Evolutionary conservation across 1,140 invertebrate genomes (phyloP).

Genomic region (Drosophila subobscura): DNA sequence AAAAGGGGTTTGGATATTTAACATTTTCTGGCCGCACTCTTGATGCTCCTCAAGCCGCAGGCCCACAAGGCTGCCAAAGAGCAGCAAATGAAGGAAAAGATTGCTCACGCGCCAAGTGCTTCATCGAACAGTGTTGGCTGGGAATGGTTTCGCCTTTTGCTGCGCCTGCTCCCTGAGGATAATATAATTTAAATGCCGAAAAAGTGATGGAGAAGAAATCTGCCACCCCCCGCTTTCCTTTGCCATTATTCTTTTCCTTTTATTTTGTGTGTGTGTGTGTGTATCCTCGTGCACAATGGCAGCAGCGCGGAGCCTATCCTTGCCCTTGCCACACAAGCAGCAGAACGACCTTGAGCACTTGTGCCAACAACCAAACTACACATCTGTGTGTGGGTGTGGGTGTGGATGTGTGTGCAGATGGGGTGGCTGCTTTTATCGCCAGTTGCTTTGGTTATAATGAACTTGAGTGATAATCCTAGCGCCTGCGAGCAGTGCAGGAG

Average conservation of each 20-base stretch:
- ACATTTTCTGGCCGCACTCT: not conserved
- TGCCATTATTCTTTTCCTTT: not conserved
- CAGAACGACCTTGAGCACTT: constrained; percentile 69
- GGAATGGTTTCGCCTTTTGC: constrained; percentile 1
- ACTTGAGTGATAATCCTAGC: constrained; percentile 76
- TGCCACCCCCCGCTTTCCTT: constrained; percentile 7
- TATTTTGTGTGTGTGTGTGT: constrained; percentile 25
- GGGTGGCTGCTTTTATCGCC: constrained; percentile 47
- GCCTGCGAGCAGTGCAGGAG: constrained; percentile 45
- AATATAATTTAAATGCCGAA: constrained; percentile 60
- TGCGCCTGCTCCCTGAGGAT: constrained; percentile 65
- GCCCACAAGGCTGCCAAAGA: constrained; percentile 53
- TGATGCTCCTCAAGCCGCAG: constrained; percentile 16
- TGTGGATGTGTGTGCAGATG: constrained; percentile 3
- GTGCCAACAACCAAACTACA: constrained; percentile 31
- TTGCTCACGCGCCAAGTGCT: constrained; percentile 66
- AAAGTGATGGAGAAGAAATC: constrained; percentile 51
- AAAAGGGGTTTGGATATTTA: too few species aligned
- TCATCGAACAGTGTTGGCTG: constrained; percentile 38
- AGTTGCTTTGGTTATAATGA: constrained; percentile 69
- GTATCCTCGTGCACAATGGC: constrained; percentile 47
- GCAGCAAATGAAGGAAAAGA: constrained; percentile 46
- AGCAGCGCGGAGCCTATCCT: constrained; percentile 59
- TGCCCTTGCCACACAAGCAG: constrained; percentile 69
- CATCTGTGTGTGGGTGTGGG: constrained; percentile 13